A percentile compares a stretch with the other conserved stretches of the same genome.
These are phyloP conservation scores for Pygoscelis antarcticus DNA, from an alignment of 2,113 vertebrate species.

Conservation along the genomic window DNA sequence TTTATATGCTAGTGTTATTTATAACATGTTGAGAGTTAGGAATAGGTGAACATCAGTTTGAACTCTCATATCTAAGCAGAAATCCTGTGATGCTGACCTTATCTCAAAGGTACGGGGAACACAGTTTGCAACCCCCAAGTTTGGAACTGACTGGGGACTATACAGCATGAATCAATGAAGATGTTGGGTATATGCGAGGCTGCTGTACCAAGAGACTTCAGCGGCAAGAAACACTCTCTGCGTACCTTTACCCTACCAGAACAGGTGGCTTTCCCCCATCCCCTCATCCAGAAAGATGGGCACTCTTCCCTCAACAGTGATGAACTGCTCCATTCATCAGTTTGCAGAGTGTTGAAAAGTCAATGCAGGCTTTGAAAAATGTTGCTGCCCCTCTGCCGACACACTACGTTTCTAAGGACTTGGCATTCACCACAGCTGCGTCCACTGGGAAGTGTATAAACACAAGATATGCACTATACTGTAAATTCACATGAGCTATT, in stretches of 20 bases:
- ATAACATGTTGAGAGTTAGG: background rate
- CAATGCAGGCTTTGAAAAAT: background rate
- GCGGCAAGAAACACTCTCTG: background rate
- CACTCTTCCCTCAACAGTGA: background rate
- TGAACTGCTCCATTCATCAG: slow-evolving; percentile 17
- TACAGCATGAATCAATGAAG: background rate
- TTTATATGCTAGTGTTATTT: background rate
- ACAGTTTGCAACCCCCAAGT: background rate
- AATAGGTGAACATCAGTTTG: background rate
- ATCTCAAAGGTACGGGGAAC: background rate
- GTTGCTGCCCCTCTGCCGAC: background rate
- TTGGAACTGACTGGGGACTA: background rate
- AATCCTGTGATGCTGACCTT: background rate
- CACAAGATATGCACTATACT: background rate
- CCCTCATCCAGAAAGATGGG: background rate
- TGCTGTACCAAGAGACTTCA: background rate
- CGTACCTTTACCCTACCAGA: background rate
- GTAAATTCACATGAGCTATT: background rate
- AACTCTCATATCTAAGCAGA: background rate
- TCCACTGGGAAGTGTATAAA: background rate
- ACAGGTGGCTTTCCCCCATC: background rate
- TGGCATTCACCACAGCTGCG: background rate
- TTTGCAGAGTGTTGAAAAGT: background rate
- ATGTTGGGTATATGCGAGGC: accelerated
- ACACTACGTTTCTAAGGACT: background rate